phyloP scores from a whole-genome alignment of 2,888 invertebrate genomes.

The Dromius quadrimaculatus region DNA sequence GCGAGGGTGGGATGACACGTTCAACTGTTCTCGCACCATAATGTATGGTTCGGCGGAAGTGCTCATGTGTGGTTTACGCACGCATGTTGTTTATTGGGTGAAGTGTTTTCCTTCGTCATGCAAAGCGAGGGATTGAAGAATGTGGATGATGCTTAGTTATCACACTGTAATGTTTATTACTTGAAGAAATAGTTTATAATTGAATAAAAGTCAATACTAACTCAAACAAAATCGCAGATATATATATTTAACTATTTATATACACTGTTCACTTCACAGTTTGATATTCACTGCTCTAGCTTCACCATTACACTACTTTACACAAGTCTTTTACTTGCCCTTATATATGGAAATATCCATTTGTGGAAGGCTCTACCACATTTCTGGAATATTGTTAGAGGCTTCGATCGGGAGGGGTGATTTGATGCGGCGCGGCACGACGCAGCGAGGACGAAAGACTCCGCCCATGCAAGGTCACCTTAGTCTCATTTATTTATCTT shows the following conservation, averaged over 20 bases:
- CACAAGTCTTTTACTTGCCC: too few relatives aligned
- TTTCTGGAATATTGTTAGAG: too few relatives aligned
- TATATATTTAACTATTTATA: not conserved
- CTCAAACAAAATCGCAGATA: not conserved
- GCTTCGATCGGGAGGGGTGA: too few relatives aligned
- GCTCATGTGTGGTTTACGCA: not conserved
- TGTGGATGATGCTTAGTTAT: not conserved
- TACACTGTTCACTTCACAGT: not conserved
- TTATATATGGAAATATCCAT: too few relatives aligned
- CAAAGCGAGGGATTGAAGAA: not conserved
- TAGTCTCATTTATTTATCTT: too few relatives aligned
- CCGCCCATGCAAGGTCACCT: too few relatives aligned
- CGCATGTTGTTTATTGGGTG: not conserved
- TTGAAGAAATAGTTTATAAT: not conserved
- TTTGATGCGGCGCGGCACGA: too few relatives aligned
- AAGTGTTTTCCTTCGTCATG: not conserved
- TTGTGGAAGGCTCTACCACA: too few relatives aligned
- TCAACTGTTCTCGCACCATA: not conserved
- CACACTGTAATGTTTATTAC: not conserved
- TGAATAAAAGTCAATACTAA: not conserved
- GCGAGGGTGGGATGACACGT: constrained; percentile 2
- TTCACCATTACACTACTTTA: too few relatives aligned
- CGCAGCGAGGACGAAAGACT: not conserved
- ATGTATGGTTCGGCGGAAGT: constrained; percentile 5
- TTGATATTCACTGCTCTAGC: too few relatives aligned